phyloP scores from a whole-genome alignment of 2,797 vertebrate species.

The Leptodactylus fallax region DNA sequence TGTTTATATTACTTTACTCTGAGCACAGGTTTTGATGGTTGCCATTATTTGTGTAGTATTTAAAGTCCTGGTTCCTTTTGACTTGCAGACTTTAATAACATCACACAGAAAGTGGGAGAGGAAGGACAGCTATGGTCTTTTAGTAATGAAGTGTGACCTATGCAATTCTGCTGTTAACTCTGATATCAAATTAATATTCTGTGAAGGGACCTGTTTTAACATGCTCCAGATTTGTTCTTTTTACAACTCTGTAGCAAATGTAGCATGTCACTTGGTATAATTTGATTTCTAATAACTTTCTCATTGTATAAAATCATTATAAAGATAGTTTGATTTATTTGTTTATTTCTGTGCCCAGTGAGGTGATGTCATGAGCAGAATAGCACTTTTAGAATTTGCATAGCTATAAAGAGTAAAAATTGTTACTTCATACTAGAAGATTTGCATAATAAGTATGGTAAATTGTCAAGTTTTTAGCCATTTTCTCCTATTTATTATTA shows the following conservation, averaged over 20 bases:
- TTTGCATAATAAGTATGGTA: not conserved
- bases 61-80: not conserved
- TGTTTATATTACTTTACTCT: not conserved
- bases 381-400: not conserved
- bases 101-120: conserved; percentile 34
- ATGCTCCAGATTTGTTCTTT: conserved; percentile 44
- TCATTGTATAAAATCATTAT: not conserved
- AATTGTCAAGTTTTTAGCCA: not conserved
- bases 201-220: conserved; percentile 51
- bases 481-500: not conserved
- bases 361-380: not conserved
- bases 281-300: conserved; percentile 52
- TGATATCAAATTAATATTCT: conserved; percentile 62
- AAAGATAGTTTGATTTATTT: conserved; percentile 16
- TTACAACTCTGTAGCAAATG: conserved; percentile 51
- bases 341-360: too few relatives aligned
- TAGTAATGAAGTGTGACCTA: conserved; percentile 61
- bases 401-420: not conserved
- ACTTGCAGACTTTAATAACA: not conserved
- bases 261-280: conserved; percentile 46
- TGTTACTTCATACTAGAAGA: not conserved
- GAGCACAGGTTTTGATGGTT: not conserved
- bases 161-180: conserved; percentile 54
- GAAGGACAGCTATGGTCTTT: conserved; percentile 44
- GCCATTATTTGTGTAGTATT: not conserved